Evolutionary conservation across 2,113 vertebrate species (phyloP).

Genomic region (Apistogramma diplotaenia): DNA sequence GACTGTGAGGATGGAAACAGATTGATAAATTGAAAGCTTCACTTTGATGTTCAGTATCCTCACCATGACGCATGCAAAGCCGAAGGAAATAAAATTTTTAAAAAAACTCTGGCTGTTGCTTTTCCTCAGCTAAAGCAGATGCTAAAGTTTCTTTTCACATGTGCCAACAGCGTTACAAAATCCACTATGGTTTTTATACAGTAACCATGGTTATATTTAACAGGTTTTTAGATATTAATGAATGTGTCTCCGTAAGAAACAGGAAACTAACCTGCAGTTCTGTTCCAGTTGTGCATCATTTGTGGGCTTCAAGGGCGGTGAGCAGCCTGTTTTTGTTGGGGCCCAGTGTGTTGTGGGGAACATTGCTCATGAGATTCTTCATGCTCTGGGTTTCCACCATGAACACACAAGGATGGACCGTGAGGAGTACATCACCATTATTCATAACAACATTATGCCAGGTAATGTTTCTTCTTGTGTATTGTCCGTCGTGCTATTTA

Average conservation of each 20-base stretch:
- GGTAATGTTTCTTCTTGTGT: constrained; percentile 48
- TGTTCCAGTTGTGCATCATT: constrained; percentile 77
- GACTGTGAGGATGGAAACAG: neutral
- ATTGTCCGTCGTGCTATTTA: accelerated
- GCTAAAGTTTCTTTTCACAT: too few species aligned
- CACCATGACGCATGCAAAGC: neutral
- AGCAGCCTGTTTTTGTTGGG: constrained; percentile 70
- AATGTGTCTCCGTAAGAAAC: neutral
- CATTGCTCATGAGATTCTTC: constrained; percentile 79
- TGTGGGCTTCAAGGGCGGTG: constrained; percentile 70
- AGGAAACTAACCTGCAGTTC: neutral
- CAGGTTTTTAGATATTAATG: neutral
- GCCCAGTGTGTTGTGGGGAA: constrained; percentile 70
- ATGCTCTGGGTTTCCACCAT: constrained; percentile 80
- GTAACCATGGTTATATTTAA: too few species aligned
- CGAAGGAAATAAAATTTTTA: too few species aligned
- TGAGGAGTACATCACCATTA: constrained; percentile 62
- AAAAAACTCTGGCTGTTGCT: too few species aligned
- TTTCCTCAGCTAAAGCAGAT: too few species aligned
- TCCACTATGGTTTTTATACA: too few species aligned
- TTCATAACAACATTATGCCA: constrained; percentile 60
- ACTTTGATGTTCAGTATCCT: neutral
- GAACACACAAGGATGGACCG: constrained; percentile 79
- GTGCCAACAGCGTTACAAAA: too few species aligned
- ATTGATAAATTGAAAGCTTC: neutral